phyloP scores from a whole-genome alignment of 2,113 vertebrate genomes.

The Zosterops hypoxanthus region DNA sequence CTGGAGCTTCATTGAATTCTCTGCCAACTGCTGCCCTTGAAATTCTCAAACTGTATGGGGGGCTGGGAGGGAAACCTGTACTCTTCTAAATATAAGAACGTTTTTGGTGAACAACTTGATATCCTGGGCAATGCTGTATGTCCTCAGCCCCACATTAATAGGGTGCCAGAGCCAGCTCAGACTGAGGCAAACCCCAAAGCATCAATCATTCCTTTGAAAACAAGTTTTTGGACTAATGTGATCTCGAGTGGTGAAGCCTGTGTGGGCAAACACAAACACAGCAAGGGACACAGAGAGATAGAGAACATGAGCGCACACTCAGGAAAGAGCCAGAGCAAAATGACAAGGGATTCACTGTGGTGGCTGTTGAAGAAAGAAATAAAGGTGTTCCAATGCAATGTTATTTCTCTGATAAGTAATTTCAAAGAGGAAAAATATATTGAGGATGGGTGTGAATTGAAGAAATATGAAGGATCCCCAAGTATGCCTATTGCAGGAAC shows the following conservation, averaged over 20 bases:
- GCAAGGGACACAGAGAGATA: background rate
- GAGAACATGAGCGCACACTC: background rate
- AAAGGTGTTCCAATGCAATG: background rate
- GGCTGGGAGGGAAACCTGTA: background rate
- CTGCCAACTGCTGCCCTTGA: slow-evolving; percentile 35
- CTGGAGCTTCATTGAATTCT: slow-evolving; percentile 3
- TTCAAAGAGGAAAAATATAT: background rate
- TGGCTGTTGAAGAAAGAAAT: background rate
- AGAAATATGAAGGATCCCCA: background rate
- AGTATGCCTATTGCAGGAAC: background rate
- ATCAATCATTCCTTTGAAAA: background rate
- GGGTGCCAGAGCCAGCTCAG: background rate
- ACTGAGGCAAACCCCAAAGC: background rate
- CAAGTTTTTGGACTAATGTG: background rate
- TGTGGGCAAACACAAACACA: background rate
- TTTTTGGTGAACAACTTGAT: background rate
- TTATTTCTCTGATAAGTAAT: background rate
- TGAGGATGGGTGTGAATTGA: background rate
- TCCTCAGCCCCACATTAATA: background rate
- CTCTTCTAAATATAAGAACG: background rate
- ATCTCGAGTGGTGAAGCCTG: background rate
- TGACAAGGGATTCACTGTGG: background rate
- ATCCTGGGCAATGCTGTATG: background rate
- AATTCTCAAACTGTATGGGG: background rate
- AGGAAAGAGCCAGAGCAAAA: background rate